Conservation (phyloP, 2,888 invertebrate species). For the Seira musarum region DNA sequence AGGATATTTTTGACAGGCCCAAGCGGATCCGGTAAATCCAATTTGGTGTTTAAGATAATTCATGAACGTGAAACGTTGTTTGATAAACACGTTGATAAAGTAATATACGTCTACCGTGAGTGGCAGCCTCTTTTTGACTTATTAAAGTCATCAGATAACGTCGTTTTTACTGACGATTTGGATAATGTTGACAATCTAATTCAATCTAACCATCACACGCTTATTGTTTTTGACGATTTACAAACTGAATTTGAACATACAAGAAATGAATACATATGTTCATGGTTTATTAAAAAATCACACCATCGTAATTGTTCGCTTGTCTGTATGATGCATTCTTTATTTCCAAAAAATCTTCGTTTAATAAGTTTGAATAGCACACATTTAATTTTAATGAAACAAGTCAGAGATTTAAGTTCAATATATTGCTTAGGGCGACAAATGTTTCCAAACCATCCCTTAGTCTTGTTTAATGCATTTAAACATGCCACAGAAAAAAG, state of each 20-base stretch:
- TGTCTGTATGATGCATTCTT: neutral
- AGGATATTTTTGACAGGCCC: too few relatives aligned
- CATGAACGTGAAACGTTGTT: neutral
- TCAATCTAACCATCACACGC: neutral
- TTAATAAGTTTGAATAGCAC: neutral
- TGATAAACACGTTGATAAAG: neutral
- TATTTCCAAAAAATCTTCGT: neutral
- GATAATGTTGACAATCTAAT: neutral
- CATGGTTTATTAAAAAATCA: neutral
- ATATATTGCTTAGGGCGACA: neutral
- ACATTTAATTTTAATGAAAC: neutral
- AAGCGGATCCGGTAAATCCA: conserved; percentile 2
- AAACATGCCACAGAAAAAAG: neutral
- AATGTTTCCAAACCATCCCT: conserved; percentile 4
- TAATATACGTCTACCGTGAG: neutral
- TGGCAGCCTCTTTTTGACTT: neutral
- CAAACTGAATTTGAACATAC: neutral
- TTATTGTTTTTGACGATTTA: conserved; percentile 1
- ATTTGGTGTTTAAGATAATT: neutral
- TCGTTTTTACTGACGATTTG: neutral
- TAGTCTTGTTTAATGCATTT: neutral
- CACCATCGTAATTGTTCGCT: neutral
- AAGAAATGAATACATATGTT: neutral
- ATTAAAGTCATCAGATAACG: neutral
- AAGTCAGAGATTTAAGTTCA: neutral